Percentiles rank a stretch among this genome's conserved stretches.
These are phyloP conservation scores for Shargacucullia verbasci DNA, from an alignment of 2,888 invertebrate species.

Conservation along the genomic window DNA sequence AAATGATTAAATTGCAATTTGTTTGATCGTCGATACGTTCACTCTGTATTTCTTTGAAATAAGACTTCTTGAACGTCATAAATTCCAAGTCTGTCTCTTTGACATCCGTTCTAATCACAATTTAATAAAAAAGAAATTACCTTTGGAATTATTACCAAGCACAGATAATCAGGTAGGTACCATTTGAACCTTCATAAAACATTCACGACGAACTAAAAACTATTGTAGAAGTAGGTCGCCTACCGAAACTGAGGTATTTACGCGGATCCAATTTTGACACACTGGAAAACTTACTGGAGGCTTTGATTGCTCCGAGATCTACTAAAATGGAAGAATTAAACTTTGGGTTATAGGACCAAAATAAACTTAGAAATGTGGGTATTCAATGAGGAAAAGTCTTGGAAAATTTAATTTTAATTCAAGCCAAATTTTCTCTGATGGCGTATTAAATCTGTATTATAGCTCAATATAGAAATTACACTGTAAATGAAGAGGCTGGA, in stretches of 20 bases:
- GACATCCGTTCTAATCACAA: too few relatives aligned
- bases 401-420: neutral
- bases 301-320: conserved; percentile 10
- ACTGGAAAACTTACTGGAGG: conserved; percentile 8
- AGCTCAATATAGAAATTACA: too few relatives aligned
- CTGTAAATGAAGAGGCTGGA: too few relatives aligned
- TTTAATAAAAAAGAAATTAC: too few relatives aligned
- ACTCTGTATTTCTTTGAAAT: too few relatives aligned
- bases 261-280: conserved; percentile 8
- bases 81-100: too few relatives aligned
- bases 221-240: conserved; percentile 9
- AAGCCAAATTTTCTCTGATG: too few relatives aligned
- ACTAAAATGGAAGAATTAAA: conserved; percentile 16
- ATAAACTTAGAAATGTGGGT: neutral
- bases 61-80: too few relatives aligned
- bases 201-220: conserved; percentile 25
- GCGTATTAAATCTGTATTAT: too few relatives aligned
- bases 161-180: neutral
- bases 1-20: too few relatives aligned
- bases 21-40: too few relatives aligned
- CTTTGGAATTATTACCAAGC: too few relatives aligned
- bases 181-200: conserved; percentile 10
- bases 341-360: conserved; percentile 1
- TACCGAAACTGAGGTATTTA: conserved; percentile 10
- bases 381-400: neutral